phyloP scores from a whole-genome alignment of 2,888 invertebrate species.

The Cryptocephalus primarius region DNA sequence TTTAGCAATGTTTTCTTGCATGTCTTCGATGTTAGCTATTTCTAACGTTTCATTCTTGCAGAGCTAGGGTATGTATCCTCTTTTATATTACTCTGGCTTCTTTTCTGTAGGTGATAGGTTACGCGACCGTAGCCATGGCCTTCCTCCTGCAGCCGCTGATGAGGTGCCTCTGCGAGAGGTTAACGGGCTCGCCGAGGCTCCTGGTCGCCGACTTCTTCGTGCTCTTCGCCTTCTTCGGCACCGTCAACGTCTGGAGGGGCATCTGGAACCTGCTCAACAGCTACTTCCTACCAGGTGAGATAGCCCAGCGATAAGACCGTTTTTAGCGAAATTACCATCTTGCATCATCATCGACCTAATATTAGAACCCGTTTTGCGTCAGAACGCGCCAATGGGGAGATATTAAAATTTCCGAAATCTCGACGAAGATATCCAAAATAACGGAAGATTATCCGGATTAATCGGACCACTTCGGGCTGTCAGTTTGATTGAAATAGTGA shows the following conservation, averaged over 20 bases:
- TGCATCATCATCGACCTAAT: too few relatives aligned
- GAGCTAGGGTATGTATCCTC: too few relatives aligned
- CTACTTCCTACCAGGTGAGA: constrained; percentile 62
- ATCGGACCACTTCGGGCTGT: too few relatives aligned
- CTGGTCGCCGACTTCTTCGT: constrained; percentile 67
- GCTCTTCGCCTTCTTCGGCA: constrained; percentile 65
- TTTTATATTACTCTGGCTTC: neutral
- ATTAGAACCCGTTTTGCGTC: too few relatives aligned
- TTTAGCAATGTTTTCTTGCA: too few relatives aligned
- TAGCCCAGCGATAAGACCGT: neutral
- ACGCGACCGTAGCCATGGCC: constrained; percentile 58
- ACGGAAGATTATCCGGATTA: too few relatives aligned
- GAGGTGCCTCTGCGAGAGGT: constrained; percentile 56
- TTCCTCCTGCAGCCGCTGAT: constrained; percentile 66
- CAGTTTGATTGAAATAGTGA: too few relatives aligned
- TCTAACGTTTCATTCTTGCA: too few relatives aligned
- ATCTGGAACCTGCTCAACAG: constrained; percentile 73
- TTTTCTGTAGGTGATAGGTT: constrained; percentile 56
- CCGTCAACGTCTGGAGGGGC: constrained; percentile 82
- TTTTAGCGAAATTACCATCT: neutral
- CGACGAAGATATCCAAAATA: too few relatives aligned
- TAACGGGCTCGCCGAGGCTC: constrained; percentile 56
- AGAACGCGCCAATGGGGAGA: too few relatives aligned
- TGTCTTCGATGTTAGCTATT: too few relatives aligned
- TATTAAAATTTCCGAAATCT: too few relatives aligned